Base-by-base conservation (phyloP, 92 coral and sea anemone species). In the Epizoanthus fatuus region DNA sequence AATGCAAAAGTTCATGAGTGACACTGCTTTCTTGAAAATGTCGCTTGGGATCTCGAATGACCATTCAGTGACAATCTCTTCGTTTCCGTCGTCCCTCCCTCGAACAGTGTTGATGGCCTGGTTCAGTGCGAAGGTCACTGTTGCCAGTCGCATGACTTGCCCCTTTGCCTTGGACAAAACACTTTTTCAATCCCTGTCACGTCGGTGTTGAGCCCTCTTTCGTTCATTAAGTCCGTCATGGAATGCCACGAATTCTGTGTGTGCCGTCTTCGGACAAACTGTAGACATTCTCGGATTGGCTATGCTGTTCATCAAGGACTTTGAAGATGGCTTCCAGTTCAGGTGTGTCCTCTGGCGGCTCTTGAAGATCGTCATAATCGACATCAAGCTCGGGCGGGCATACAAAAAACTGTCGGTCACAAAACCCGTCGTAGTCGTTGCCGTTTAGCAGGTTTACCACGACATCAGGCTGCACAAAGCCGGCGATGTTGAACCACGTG, bases 401-500 rank as follows among this genome's bases (percentile, higher is more conserved):
- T 0, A 91, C 92, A 39, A 88, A 91, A n/a, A 91, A 80, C 63
- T 91, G 92, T 4, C 89, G 52, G 45, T 87, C 81, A 53, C 86
- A 76, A 58, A 83, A 91, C 38, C 92, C 89, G 75, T 91, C 87
- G 19, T 91, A 91, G 77, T 87, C 92, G 63, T 87, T 83, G 45
- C 90, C 83, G 45, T 88, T 79, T 5, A 91, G 83, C 6, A 88
- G 62, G 72, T 68, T 88, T 4, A 84, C 92, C 17, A 87, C 60
- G 37, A 84, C 90, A 60, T 84, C 90, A 20, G 92, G 95, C 64
- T 91, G 92, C 14, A 91, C 92, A 58, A 91, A 91, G 17, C 95
- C 95, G 10, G 93, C 85, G 40, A 86, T 73, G 84, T 90, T 90
- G 80, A 86, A 81, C 76, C 81, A 77, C 54, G 87, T 90, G 35